These are phyloP conservation scores for Drosophila peninsularis DNA, from an alignment of 2,888 invertebrate genomes.

Conservation along the genomic window DNA sequence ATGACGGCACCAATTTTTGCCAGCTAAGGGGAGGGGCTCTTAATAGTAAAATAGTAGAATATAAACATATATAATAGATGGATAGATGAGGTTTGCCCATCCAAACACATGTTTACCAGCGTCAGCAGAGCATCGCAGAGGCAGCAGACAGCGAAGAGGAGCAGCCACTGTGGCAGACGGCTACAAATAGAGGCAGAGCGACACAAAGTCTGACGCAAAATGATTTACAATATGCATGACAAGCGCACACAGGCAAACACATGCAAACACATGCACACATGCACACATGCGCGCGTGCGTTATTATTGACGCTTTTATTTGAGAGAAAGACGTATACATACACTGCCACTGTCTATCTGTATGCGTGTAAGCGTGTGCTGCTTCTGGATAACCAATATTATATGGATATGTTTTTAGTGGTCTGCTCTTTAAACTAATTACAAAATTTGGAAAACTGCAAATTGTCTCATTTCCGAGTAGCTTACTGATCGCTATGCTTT, in stretches of 20 bases:
- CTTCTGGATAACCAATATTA: neutral
- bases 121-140: constrained; percentile 73
- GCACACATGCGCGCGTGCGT: constrained; percentile 17
- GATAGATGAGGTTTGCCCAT: constrained; percentile 5
- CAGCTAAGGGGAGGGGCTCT: constrained; percentile 20
- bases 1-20: constrained; percentile 74
- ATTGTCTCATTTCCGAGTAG: neutral
- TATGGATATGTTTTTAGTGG: neutral
- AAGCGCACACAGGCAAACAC: constrained; percentile 24
- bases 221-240: constrained; percentile 66
- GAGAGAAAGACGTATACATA: neutral
- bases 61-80: constrained; percentile 47
- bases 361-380: neutral
- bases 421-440: neutral
- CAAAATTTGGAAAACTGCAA: neutral
- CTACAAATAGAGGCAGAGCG: constrained; percentile 41
- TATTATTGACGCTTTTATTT: constrained; percentile 2
- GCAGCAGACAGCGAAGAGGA: constrained; percentile 67
- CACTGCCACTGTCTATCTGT: neutral
- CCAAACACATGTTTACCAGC: constrained; percentile 69
- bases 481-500: neutral
- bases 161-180: constrained; percentile 54
- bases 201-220: constrained; percentile 72
- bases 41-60: constrained; percentile 26
- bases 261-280: constrained; percentile 3